Evolutionary conservation across 1,140 invertebrate species (phyloP), one percentile per base, ranked within the genome.

Genomic region (Melitaea cinxia): DNA sequence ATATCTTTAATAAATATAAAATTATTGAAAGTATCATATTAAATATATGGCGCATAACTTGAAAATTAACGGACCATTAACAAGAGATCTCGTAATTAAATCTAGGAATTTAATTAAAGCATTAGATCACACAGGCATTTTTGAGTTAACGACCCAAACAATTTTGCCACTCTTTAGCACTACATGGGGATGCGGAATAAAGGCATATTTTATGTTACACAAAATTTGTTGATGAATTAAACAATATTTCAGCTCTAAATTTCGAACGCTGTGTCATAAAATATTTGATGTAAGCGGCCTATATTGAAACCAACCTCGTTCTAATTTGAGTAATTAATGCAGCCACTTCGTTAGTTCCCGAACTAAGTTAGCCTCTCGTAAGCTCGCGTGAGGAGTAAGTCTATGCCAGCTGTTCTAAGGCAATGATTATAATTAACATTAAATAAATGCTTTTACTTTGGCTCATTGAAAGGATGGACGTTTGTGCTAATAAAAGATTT

Each of bases 241-340:
- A 66, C 47, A 66, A 59, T 66, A 63, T 63, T 24, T 47, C 52
- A 56, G 49, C 21, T 66, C 39, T 49, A 60, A 57, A 66, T 66
- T 58, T 66, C 19, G 50, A 54, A 23, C 56, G 56, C 35, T 33
- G 26, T 37, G 59, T 47, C 55, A 65, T 58, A 33, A 70, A 65
- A 65, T 70, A 61, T 69, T 69, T 59, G 64, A 35, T 65, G 63
- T 65, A 65, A 70, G 58, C 58, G 65, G 58, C 70, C 65, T 55
- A 68, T 68, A 72, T 68, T 60, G 70, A 72, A 68, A 57, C 56
- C 65, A 65, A 72, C 66, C 66, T 59, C 55, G 65, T 65, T 35
- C 61, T 68, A 68, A 72, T 72, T 72, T 68, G 60, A 65, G 56
- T 72, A 72, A 72, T 72, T 72, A 72, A 68, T 72, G 57, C 65